Evolutionary conservation across 1,140 invertebrate genomes (phyloP), one percentile per base, ranked within the genome.

Genomic region (Reticulitermes speratus): DNA sequence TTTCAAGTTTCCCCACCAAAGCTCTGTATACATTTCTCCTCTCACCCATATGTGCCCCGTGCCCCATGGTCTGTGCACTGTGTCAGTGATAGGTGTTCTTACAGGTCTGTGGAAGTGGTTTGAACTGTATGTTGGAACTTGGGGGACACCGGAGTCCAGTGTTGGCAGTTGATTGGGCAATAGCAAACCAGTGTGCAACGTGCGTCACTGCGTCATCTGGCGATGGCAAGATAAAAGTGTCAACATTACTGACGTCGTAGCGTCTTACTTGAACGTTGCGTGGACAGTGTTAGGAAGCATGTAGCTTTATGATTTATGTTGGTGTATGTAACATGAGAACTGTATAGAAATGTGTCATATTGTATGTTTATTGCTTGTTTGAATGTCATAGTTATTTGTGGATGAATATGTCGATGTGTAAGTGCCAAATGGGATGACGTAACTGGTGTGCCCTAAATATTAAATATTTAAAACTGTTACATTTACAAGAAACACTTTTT

Each of bases 131-230:
- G 85, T 90, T 94, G 87, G 91, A 92, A 86, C 88, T 95, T 25
- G 92, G 93, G 44, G 93, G 93, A 82, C 94, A 94, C 87, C 92
- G 91, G 87, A 91, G 91, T 55, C 92, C 93, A 0, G 88, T 93
- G 16, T 89, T 92, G 23, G 94, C 94, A 48, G 94, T 94, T 83
- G 94, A 95, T 89, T 95, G 94, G 94, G 93, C 93, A 21, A 93
- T 92, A 48, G 92, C 93, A 21, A 93, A 94, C 89, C 93, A 94
- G 88, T 94, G 93, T 45, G 92, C 92, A 55, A 93, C 94, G 32
- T 95, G 94, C 88, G 91, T 95, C 82, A 94, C 94, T 82, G 94
- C 94, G 52, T 92, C 93, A 12, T 90, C 91, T 65, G 65, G 65
- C 0, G 94, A 95, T 89, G 94, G 94, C 44, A 93, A 92, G 88